Base-by-base conservation (phyloP, 1,140 invertebrate genomes). In the Solenopsis fugax region DNA sequence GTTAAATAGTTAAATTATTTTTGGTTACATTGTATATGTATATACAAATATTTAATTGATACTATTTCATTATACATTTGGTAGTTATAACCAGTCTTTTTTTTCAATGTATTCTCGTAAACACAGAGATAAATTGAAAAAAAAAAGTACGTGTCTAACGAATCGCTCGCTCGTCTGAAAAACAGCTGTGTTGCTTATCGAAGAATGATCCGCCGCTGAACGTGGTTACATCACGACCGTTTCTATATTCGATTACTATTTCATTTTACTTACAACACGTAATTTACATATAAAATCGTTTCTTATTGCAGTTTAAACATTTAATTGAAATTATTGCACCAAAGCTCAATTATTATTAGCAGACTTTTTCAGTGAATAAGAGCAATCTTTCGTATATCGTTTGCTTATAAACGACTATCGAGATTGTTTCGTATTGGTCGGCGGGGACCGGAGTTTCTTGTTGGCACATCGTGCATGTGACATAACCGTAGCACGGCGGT, bases 401-500 rank as follows among this genome's bases (percentile, higher is more conserved):
- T 69, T 37, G 16, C 29, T 3, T 18, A 18, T 7, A n/a, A 37
- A 37, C 2, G 24, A 5, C 16, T 41, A 37, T 7, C 41, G 21
- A 48, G 48, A 69, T 45, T 13, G 64, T 37, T 45, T 67, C 7
- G 37, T n/a, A 37, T 12, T 16, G 34, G 45, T 84, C 1, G 41
- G 12, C 12, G 12, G 12, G 13, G 52, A 78, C 6, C 18, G 34
- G 24, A 41, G 58, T 82, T 84, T 88, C 56, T 73, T 75, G 37
- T 62, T 54, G 58, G 76, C 62, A 21, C 71, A 76, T 56, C 29
- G 52, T 72, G 56, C 72, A 69, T 76, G 41, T 60, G 84, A 58
- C 18, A 16, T 75, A 77, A 67, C 41, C 67, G 58, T 52, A 81
- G 29, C 73, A 37, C 67, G 45, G 50, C 58, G 12, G 58, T 90